A percentile compares a stretch with the other conserved stretches of the same genome.
These are phyloP conservation scores for Xyliphius kryptos DNA, from an alignment of 2,113 vertebrate genomes.

Conservation along the genomic window DNA sequence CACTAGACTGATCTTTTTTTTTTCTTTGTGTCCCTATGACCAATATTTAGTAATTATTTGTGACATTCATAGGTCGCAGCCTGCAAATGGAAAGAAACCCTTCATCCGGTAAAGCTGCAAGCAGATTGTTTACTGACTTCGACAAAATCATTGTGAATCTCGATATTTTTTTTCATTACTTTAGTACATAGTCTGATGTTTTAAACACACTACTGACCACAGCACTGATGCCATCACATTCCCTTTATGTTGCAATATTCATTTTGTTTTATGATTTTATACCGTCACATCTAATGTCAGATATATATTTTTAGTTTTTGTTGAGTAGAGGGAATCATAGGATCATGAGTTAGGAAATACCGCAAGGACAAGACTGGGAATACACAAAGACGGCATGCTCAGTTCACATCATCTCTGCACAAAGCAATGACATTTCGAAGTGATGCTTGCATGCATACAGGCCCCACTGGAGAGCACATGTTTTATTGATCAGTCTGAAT, in stretches of 20 bases:
- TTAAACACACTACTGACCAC: too few relatives aligned
- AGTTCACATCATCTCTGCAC: conserved; percentile 21
- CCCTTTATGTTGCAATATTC: too few relatives aligned
- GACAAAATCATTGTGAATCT: conserved; percentile 2
- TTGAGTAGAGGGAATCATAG: conserved; percentile 23
- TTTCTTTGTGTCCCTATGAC: conserved; percentile 7
- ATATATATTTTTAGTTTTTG: conserved; percentile 18
- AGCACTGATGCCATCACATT: too few relatives aligned
- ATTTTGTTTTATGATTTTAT: too few relatives aligned
- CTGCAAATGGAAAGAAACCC: conserved; percentile 6
- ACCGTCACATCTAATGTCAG: too few relatives aligned
- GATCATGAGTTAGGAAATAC: conserved; percentile 22
- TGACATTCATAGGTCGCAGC: conserved; percentile 38
- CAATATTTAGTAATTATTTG: too few relatives aligned
- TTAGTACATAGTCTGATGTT: too few relatives aligned
- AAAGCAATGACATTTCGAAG: conserved; percentile 42
- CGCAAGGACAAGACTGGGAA: conserved; percentile 11
- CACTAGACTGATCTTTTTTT: not conserved
- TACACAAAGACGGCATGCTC: conserved; percentile 18
- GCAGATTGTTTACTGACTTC: conserved; percentile 37
- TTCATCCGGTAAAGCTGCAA: conserved; percentile 19
- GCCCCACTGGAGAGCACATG: conserved; percentile 31
- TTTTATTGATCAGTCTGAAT: conserved; percentile 41
- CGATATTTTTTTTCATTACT: too few relatives aligned
- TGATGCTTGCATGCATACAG: conserved; percentile 26